A percentile compares a stretch with the other conserved stretches of the same genome.
Conservation (phyloP, 2,797 vertebrate species). For the Oreochromis mossambicus region DNA sequence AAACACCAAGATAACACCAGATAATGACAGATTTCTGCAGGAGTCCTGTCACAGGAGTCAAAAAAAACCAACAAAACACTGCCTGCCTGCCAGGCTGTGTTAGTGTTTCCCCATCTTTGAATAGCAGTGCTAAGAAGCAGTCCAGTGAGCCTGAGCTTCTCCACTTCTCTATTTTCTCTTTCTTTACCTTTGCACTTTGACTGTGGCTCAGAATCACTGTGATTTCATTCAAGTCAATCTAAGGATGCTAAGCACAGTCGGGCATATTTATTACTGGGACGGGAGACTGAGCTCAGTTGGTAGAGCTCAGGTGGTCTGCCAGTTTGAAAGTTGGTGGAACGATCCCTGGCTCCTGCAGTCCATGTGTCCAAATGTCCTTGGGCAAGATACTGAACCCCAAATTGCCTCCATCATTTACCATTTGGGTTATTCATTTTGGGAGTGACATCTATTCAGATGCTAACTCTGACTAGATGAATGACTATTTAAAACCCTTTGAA, state of each 20-base stretch:
- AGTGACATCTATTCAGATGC: not conserved
- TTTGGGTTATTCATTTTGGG: not conserved
- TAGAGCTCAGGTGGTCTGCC: not conserved
- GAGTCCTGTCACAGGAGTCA: not conserved
- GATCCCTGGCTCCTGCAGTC: not conserved
- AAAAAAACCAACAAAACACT: not conserved
- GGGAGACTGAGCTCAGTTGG: not conserved
- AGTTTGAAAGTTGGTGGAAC: not conserved
- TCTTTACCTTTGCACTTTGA: not conserved
- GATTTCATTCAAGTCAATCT: not conserved
- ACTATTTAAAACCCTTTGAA: not conserved
- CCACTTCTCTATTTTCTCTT: not conserved
- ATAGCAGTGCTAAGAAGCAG: not conserved
- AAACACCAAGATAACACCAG: not conserved
- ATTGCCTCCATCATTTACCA: not conserved
- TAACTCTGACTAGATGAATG: not conserved
- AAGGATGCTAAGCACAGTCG: fast-evolving
- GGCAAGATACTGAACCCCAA: not conserved
- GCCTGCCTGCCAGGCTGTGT: not conserved
- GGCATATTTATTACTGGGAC: not conserved
- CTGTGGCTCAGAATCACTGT: not conserved
- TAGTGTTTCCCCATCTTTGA: not conserved
- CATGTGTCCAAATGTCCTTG: not conserved
- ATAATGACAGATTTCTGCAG: not conserved
- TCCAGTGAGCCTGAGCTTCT: not conserved